Evolutionary conservation across 2,113 vertebrate species (phyloP).

Genomic region (Labrus mixtus): DNA sequence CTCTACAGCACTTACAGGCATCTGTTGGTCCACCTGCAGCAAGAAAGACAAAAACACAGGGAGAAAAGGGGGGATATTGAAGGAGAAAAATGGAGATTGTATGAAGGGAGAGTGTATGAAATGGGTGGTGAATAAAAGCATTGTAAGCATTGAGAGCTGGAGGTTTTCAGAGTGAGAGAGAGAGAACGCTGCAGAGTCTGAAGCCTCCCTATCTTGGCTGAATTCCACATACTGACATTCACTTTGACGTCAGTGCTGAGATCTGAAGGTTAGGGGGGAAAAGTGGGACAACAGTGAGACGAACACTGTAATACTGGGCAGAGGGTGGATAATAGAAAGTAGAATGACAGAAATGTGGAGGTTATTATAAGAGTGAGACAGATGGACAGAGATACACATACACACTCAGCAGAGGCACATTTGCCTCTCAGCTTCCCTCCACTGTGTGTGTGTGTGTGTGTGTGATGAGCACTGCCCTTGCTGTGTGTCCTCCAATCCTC

Average conservation of each 20-base stretch:
- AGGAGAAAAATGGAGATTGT: neutral
- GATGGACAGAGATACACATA: slow-evolving; percentile 25
- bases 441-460: slow-evolving; percentile 1
- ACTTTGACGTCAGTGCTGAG: slow-evolving; percentile 67
- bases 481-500: slow-evolving; percentile 46
- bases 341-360: slow-evolving; percentile 20
- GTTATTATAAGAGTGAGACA: slow-evolving; percentile 30
- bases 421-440: slow-evolving; percentile 44
- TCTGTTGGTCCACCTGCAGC: slow-evolving; percentile 40
- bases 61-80: neutral
- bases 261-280: slow-evolving; percentile 45
- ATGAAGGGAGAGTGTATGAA: neutral
- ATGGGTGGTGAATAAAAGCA: slow-evolving; percentile 9
- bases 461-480: slow-evolving; percentile 30
- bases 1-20: slow-evolving; percentile 26
- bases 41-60: slow-evolving; percentile 26
- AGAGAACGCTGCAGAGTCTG: slow-evolving; percentile 21
- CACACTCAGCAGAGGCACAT: slow-evolving; percentile 26
- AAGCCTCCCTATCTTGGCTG: slow-evolving; percentile 40
- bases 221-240: slow-evolving; percentile 45
- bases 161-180: slow-evolving; percentile 3
- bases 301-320: slow-evolving; percentile 8
- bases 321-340: slow-evolving; percentile 28
- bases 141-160: slow-evolving; percentile 11
- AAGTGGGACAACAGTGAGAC: slow-evolving; percentile 11